Evolutionary conservation across 1,140 invertebrate species (phyloP), one percentile per base, ranked within the genome.

Genomic region (Panagrolaimus sp.): DNA sequence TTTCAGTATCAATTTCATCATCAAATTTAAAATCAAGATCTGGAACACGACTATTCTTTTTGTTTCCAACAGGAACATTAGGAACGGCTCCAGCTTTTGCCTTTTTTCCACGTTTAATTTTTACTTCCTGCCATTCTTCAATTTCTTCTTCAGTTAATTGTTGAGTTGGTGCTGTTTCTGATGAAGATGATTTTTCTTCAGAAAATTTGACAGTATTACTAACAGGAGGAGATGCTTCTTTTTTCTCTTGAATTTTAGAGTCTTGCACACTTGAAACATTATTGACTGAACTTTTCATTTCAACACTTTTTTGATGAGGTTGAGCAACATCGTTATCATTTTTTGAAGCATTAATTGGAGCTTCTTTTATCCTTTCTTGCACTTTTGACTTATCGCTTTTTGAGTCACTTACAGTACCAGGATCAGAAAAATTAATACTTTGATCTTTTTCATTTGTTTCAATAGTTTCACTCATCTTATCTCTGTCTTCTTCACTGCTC

Each of bases 11-110:
- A 27, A 57, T 20, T 83, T 98, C 94, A 85, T 96, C 93, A 83
- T 98, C 94, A 85, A 97, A 94, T 85, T 94, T 90, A 85, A 98
- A 97, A 83, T 95, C 91, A 67, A 96, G 84, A 83, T 96, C 93
- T 84, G 67, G 46, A 20, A 51, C 61, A 61, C 27, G 72, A 43
- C 63, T 25, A 20, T 57, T 57, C 51, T 57, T 57, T 27, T 57
- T 57, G 20, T 16, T 20, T 13, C 20, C n/a, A 13, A 27, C 20
- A 57, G 20, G 14, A 25, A 25, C 27, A 20, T 57, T 57, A 20
- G 20, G n/a, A 16, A 25, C 20, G 7, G 31, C 2, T 7, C 31
- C 31, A 25, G 20, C 51, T 25, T 27, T 20, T 5, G n/a, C 42
- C 47, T 76, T 80, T 64, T 72, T 76, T 57, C 69, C 80, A 65